These are phyloP conservation scores for Tetramorium bicarinatum DNA, from an alignment of 2,888 invertebrate species.

Conservation along the genomic window DNA sequence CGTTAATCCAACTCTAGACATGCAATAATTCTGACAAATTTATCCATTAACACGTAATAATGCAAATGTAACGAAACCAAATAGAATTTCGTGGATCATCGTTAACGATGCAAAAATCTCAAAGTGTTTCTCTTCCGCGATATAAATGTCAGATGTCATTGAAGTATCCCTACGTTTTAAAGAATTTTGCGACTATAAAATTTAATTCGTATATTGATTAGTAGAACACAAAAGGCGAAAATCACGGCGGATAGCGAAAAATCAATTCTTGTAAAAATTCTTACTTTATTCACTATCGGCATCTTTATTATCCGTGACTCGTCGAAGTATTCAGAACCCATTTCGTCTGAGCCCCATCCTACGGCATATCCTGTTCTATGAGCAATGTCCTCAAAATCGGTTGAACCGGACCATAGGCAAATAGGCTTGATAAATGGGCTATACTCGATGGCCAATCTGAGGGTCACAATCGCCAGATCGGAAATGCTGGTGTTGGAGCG, in stretches of 20 bases:
- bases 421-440: constrained; percentile 88
- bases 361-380: constrained; percentile 87
- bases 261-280: background rate
- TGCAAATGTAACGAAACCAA: too few species aligned
- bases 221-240: too few species aligned
- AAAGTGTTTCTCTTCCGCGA: too few species aligned
- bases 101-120: too few species aligned
- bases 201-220: too few species aligned
- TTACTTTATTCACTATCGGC: constrained; percentile 87
- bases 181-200: too few species aligned
- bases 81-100: too few species aligned
- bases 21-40: background rate
- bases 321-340: too few species aligned
- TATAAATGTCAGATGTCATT: too few species aligned
- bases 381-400: constrained; percentile 83
- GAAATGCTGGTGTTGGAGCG: constrained; percentile 85
- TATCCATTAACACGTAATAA: too few species aligned
- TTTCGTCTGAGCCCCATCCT: constrained; percentile 87
- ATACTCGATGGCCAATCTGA: constrained; percentile 87
- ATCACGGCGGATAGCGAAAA: too few species aligned
- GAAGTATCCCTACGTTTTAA: too few species aligned
- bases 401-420: constrained; percentile 88
- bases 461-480: constrained; percentile 88
- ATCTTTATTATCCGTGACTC: constrained; percentile 87
- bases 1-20: background rate